phyloP scores from a whole-genome alignment of 1,140 invertebrate species.

The Alviniconcha marisindica region DNA sequence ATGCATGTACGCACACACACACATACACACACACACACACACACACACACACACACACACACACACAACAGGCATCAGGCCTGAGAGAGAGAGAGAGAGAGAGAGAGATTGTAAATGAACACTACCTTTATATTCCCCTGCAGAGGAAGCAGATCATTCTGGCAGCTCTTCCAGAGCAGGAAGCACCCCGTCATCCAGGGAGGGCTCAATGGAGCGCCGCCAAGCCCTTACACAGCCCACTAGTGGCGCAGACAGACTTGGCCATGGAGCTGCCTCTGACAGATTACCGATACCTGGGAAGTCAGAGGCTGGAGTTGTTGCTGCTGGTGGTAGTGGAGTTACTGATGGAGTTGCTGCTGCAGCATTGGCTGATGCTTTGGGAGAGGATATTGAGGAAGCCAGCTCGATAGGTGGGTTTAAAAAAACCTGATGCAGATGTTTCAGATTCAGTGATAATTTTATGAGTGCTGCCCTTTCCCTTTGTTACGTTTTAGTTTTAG shows the following conservation, averaged over 20 bases:
- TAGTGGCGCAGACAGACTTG: neutral
- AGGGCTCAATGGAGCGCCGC: conserved; percentile 51
- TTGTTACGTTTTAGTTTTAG: no score
- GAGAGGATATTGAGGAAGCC: conserved; percentile 23
- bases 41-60: no score
- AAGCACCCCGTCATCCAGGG: conserved; percentile 47
- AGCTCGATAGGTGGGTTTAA: neutral
- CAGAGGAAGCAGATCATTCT: conserved; percentile 54
- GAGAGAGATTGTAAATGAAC: no score
- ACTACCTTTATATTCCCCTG: conserved; percentile 10
- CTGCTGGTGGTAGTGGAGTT: conserved; percentile 8
- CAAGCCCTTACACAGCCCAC: neutral
- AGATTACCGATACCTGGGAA: neutral
- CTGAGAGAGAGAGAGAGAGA: no score
- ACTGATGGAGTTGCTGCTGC: neutral
- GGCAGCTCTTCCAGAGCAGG: conserved; percentile 40
- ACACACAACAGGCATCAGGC: no score
- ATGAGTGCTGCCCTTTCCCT: no score
- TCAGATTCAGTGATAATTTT: no score
- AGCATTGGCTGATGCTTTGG: neutral
- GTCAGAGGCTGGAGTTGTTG: neutral
- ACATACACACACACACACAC: no score
- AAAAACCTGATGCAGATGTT: no score
- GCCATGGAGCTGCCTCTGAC: neutral
- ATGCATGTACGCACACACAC: no score